Conservation (phyloP, 2,888 invertebrate genomes). For the Tenthredo distinguenda region DNA sequence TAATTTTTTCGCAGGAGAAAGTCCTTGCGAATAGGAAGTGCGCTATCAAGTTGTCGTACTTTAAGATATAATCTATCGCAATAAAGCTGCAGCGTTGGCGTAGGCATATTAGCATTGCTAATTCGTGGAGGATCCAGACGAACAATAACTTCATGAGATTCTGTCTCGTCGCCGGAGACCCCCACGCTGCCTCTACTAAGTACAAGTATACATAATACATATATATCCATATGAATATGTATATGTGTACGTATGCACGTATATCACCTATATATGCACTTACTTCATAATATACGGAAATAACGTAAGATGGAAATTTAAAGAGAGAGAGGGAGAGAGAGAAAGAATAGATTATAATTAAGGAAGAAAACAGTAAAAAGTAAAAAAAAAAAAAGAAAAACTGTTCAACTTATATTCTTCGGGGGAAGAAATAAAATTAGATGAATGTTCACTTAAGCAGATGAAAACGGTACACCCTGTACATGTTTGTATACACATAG, state of each 20-base stretch:
- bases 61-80: conserved; percentile 14
- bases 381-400: too few species aligned
- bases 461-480: conserved; percentile 11
- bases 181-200: conserved; percentile 11
- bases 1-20: conserved; percentile 9
- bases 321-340: not conserved
- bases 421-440: not conserved
- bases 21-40: conserved; percentile 23
- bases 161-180: not conserved
- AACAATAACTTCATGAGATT: conserved; percentile 33
- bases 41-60: conserved; percentile 16
- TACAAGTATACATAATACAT: not conserved
- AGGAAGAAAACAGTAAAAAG: not conserved
- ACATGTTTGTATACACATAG: not conserved
- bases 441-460: not conserved
- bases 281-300: not conserved
- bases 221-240: too few species aligned
- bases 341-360: not conserved
- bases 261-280: not conserved
- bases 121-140: conserved; percentile 26
- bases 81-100: conserved; percentile 6
- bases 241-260: not conserved
- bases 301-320: not conserved
- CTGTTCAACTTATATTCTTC: too few species aligned
- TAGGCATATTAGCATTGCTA: conserved; percentile 25